Evolutionary conservation across 2,797 vertebrate genomes (phyloP).

Genomic region (Poecile montanus): DNA sequence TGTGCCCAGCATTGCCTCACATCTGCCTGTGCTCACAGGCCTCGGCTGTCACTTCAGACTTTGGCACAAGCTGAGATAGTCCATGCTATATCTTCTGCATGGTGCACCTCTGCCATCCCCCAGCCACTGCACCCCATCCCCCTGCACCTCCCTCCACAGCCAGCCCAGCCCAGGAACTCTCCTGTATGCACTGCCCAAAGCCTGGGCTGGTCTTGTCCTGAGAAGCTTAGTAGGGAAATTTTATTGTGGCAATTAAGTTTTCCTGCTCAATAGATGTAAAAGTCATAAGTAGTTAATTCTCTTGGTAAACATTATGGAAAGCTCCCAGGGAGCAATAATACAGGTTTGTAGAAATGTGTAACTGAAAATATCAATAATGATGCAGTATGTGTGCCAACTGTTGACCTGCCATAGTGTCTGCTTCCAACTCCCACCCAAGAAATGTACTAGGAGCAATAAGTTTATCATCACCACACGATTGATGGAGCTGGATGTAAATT

Average conservation of each 20-base stretch:
- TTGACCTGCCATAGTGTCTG: background rate
- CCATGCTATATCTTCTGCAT: fast-evolving
- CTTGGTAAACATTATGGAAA: background rate
- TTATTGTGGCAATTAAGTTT: background rate
- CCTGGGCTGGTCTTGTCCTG: background rate
- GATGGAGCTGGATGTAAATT: background rate
- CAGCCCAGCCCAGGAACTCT: background rate
- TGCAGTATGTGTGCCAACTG: background rate
- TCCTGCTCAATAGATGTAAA: background rate
- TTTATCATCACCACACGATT: background rate
- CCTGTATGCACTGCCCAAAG: background rate
- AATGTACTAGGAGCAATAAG: conserved; percentile 2
- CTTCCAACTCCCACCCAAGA: conserved; percentile 41
- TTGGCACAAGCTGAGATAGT: background rate
- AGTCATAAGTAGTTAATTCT: background rate
- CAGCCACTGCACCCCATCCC: fast-evolving
- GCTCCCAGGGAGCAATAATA: background rate
- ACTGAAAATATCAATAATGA: background rate
- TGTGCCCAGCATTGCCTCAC: background rate
- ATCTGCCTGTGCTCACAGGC: background rate
- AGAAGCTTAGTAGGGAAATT: background rate
- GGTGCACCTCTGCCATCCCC: fast-evolving
- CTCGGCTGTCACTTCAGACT: fast-evolving
- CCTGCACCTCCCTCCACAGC: background rate
- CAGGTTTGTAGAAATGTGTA: conserved; percentile 6